Evolutionary conservation across 2,888 invertebrate genomes (phyloP).

Genomic region (Drosophila fulvimacula): DNA sequence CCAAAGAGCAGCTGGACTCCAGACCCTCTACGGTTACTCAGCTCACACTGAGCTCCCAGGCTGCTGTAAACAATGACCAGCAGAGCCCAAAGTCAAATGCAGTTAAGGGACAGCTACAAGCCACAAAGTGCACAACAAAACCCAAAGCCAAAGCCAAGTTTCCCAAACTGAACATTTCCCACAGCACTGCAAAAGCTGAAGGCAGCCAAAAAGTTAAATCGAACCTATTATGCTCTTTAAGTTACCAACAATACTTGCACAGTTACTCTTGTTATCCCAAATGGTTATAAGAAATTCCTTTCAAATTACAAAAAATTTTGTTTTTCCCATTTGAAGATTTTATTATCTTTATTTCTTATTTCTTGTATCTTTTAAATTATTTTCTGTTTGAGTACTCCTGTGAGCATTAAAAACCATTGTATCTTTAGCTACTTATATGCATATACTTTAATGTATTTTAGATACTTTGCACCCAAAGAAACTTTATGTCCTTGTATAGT

Average conservation of each 20-base stretch:
- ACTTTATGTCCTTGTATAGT: not conserved
- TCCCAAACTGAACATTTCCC: constrained; percentile 38
- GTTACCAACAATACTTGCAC: constrained; percentile 1
- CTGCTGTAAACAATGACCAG: constrained; percentile 41
- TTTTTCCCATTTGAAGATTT: no score
- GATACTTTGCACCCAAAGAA: not conserved
- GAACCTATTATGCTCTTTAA: constrained; percentile 22
- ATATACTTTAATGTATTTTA: not conserved
- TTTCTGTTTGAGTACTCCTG: no score
- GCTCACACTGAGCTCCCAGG: not conserved
- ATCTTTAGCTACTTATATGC: no score
- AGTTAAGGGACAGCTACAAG: constrained; percentile 46
- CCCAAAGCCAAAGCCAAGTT: constrained; percentile 36
- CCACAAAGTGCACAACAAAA: constrained; percentile 45
- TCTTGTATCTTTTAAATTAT: no score
- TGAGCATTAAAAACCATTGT: no score
- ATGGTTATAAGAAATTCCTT: not conserved
- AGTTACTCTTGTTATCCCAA: not conserved
- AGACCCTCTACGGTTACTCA: constrained; percentile 30
- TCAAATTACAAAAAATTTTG: no score
- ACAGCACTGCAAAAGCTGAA: constrained; percentile 16
- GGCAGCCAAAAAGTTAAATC: constrained; percentile 4
- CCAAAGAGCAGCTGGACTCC: constrained; percentile 11
- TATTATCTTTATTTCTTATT: no score
- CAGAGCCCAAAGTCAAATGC: constrained; percentile 56